phyloP scores from a whole-genome alignment of 1,140 invertebrate genomes.

The Geopemphigus sp. region DNA sequence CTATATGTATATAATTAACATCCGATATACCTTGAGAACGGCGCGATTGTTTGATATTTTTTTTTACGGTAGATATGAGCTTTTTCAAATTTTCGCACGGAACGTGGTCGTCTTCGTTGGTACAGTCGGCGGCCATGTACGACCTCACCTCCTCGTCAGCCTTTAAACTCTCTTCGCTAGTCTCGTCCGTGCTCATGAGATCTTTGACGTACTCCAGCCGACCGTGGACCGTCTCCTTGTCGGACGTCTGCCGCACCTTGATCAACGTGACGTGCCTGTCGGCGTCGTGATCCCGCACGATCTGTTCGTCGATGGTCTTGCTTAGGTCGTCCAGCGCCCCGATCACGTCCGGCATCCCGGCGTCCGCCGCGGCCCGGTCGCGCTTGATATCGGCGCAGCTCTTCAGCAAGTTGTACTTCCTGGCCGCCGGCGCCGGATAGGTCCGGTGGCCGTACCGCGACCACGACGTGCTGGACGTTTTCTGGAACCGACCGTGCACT shows the following conservation, averaged over 20 bases:
- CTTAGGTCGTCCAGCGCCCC: constrained; percentile 51
- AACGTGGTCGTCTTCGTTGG: constrained; percentile 45
- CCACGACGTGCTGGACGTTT: constrained; percentile 29
- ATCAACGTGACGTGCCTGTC: constrained; percentile 36
- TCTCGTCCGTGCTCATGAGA: constrained; percentile 50
- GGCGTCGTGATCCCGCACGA: constrained; percentile 43
- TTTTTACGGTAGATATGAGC: constrained; percentile 31
- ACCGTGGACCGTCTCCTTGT: constrained; percentile 7
- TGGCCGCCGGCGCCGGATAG: background rate
- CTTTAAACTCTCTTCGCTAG: constrained; percentile 53
- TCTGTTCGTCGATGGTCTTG: constrained; percentile 51
- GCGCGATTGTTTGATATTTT: constrained; percentile 5
- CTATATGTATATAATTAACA: constrained; percentile 24
- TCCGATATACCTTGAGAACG: constrained; percentile 32
- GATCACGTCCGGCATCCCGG: constrained; percentile 49
- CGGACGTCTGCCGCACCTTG: background rate
- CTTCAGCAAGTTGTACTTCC: constrained; percentile 14
- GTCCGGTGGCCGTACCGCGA: background rate
- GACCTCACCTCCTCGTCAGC: constrained; percentile 53
- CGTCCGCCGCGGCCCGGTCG: background rate
- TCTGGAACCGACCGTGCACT: constrained; percentile 12
- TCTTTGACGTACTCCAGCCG: constrained; percentile 50
- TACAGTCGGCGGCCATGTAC: constrained; percentile 52
- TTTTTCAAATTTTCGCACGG: constrained; percentile 30
- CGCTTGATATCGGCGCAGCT: constrained; percentile 9